Evolutionary conservation across 2,797 vertebrate species (phyloP), one percentile per base, ranked within the genome.

Genomic region (Enteromius paludinosus): DNA sequence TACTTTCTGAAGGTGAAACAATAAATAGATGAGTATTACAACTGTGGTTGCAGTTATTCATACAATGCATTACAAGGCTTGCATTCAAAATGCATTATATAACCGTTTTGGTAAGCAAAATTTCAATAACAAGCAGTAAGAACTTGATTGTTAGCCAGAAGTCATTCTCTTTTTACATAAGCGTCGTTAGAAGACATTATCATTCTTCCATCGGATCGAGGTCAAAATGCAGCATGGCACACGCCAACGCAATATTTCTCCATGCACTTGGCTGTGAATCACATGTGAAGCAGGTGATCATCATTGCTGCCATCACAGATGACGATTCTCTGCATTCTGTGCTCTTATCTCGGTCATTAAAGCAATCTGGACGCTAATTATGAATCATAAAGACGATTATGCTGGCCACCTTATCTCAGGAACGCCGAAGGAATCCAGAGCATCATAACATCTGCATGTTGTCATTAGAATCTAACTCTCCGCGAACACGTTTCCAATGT

Each of bases 331-430:
- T 84, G 69, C 72, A 0, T 64, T 33, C 28, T 18, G 15, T 33
- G 52, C 83, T 74, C 43, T 87, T 87, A 86, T 89, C 81, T 81
- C 65, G 35, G 78, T 69, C 68, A 83, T 86, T 83, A 88, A 83
- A 66, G 64, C 86, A 83, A 79, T 83, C 84, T 85, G 82, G 30
- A 82, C 81, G 86, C 72, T 75, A 87, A 87, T 87, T 82, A 87
- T 84, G 71, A 86, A 79, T 83, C 83, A 82, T 83, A 82, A 86
- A 86, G 71, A 82, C 54, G 20, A 47, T 79, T 23, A 41, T 78
- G 72, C 81, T 28, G 23, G 45, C 83, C 71, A 76, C 45, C 76
- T 86, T 89, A 85, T 89, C 83, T 81, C n/a, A 69, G 47, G 79
- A 86, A 82, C 72, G 45, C 70, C 41, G 17, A 15, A 78, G 68